A percentile compares a stretch with the other conserved stretches of the same genome.
Conservation (phyloP, 2,113 vertebrate species). For the Ramphastos sulfuratus region DNA sequence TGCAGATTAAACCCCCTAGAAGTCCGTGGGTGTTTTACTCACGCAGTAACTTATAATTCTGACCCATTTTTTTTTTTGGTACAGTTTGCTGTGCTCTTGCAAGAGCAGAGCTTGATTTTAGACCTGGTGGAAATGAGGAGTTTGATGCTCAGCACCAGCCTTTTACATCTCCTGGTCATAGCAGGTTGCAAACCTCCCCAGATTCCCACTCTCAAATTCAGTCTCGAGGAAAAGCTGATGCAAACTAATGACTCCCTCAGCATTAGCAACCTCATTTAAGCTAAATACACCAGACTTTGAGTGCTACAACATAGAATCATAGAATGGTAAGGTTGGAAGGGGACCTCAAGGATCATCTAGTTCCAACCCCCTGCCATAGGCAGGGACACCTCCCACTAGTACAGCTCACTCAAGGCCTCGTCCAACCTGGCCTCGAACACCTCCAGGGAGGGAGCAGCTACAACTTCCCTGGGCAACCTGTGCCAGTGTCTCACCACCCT, state of each 20-base stretch:
- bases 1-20: slow-evolving; percentile 18
- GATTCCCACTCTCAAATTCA: not conserved
- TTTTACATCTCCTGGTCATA: rapidly evolving
- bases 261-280: not conserved
- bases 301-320: not conserved
- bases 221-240: not conserved
- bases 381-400: too few relatives aligned
- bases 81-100: not conserved
- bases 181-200: rapidly evolving
- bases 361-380: too few relatives aligned
- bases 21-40: not conserved
- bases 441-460: too few relatives aligned
- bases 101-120: not conserved
- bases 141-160: not conserved
- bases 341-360: too few relatives aligned
- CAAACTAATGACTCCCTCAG: rapidly evolving
- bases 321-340: too few relatives aligned
- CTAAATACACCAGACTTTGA: rapidly evolving
- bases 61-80: not conserved
- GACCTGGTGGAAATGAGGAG: not conserved
- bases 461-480: too few relatives aligned
- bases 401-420: too few relatives aligned
- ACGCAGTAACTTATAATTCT: not conserved
- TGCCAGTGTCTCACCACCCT: too few relatives aligned
- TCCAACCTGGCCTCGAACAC: too few relatives aligned